These are phyloP conservation scores for Manis pentadactyla DNA, from an alignment of 2,797 vertebrate genomes.

Conservation along the genomic window DNA sequence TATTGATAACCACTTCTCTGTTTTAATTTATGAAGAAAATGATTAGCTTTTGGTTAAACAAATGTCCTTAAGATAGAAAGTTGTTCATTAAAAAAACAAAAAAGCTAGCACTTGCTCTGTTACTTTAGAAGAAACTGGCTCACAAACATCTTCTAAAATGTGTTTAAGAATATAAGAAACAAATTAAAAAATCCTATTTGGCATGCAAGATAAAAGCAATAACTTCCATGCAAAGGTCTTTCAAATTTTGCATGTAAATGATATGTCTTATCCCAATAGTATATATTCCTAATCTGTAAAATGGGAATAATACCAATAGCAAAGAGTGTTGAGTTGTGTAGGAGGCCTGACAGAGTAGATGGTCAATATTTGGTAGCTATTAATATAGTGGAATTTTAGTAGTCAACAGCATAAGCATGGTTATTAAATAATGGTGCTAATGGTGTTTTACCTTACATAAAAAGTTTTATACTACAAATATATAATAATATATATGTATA, in stretches of 20 bases:
- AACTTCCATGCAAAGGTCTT: background rate
- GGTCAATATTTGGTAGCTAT: background rate
- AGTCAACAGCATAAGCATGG: background rate
- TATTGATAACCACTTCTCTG: background rate
- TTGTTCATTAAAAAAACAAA: background rate
- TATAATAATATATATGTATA: background rate
- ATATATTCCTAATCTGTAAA: background rate
- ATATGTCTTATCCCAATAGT: background rate
- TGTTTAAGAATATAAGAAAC: constrained; percentile 24
- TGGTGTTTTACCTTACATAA: background rate
- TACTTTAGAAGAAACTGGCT: background rate
- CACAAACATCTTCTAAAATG: constrained; percentile 5
- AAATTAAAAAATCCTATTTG: background rate
- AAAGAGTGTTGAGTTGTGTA: background rate
- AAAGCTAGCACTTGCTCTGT: background rate
- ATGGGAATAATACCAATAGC: background rate
- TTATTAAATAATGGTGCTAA: background rate
- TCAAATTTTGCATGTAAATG: background rate
- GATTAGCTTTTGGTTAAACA: background rate
- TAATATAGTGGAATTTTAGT: background rate
- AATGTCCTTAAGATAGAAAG: background rate
- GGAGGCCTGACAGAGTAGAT: background rate
- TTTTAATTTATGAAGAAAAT: constrained; percentile 29
- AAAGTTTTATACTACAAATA: background rate
- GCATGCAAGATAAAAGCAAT: background rate